phyloP scores from a whole-genome alignment of 2,113 vertebrate species.

The Drymodes brunneopygia region DNA sequence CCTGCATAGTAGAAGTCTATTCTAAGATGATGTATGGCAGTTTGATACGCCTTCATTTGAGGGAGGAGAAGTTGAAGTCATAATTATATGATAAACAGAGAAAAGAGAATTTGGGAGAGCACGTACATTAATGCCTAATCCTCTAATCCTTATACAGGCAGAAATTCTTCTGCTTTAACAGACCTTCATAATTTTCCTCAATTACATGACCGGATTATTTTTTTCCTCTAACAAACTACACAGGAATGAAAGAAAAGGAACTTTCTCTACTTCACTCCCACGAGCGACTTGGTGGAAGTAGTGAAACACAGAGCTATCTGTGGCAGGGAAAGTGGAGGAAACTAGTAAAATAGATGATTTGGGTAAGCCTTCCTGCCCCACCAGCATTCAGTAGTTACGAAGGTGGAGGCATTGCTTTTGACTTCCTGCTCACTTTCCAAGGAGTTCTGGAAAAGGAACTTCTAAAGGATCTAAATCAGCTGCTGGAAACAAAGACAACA shows the following conservation, averaged over 20 bases:
- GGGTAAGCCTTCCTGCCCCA: not conserved
- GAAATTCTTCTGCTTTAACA: not conserved
- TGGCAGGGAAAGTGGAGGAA: not conserved
- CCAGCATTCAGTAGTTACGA: not conserved
- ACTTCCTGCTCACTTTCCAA: not conserved
- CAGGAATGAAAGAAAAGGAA: not conserved
- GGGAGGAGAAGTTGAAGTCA: constrained; percentile 46
- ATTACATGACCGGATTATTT: not conserved
- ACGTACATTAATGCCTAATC: not conserved
- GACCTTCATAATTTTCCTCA: not conserved
- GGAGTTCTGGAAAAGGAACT: not conserved
- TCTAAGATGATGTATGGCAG: constrained; percentile 31
- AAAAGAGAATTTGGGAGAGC: not conserved
- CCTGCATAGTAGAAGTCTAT: constrained; percentile 9
- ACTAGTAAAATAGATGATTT: not conserved
- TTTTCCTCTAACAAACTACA: not conserved
- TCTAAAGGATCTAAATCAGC: not conserved
- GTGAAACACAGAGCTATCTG: not conserved
- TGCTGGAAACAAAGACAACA: not conserved
- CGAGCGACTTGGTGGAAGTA: not conserved
- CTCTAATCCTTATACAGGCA: constrained; percentile 14
- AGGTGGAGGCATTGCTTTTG: not conserved
- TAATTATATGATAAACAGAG: constrained; percentile 32
- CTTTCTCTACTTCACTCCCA: not conserved
- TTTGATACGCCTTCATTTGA: constrained; percentile 38